phyloP scores from a whole-genome alignment of 1,140 invertebrate species.

The Homarus americanus region DNA sequence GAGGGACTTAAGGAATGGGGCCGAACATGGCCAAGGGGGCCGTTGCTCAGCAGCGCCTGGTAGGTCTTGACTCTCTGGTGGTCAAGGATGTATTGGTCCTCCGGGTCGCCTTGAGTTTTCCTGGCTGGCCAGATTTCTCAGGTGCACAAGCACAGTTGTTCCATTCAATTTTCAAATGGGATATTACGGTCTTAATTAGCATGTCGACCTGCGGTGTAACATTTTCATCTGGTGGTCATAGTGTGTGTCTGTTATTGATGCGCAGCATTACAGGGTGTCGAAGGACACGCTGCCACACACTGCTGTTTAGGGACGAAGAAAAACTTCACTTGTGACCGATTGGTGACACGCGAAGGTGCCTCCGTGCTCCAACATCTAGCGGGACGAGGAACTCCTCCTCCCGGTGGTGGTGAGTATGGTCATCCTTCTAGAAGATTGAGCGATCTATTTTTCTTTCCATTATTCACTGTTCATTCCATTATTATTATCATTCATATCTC shows the following conservation, averaged over 20 bases:
- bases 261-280: background rate
- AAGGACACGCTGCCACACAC: background rate
- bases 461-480: too few relatives aligned
- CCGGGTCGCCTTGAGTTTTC: background rate
- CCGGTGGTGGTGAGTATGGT: too few relatives aligned
- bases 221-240: conserved; percentile 2
- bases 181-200: background rate
- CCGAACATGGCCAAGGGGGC: too few relatives aligned
- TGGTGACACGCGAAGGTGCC: background rate
- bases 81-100: too few relatives aligned
- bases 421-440: too few relatives aligned
- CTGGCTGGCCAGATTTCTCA: background rate
- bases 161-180: background rate
- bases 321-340: background rate
- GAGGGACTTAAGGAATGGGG: too few relatives aligned
- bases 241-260: background rate
- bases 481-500: too few relatives aligned
- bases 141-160: background rate
- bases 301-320: background rate
- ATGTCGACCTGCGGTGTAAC: background rate
- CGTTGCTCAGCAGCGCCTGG: too few relatives aligned
- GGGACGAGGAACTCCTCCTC: too few relatives aligned
- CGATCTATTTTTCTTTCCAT: too few relatives aligned
- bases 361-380: background rate
- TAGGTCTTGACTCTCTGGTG: too few relatives aligned